phyloP scores from a whole-genome alignment of 2,797 vertebrate species.

The Otolemur crassicaudatus region DNA sequence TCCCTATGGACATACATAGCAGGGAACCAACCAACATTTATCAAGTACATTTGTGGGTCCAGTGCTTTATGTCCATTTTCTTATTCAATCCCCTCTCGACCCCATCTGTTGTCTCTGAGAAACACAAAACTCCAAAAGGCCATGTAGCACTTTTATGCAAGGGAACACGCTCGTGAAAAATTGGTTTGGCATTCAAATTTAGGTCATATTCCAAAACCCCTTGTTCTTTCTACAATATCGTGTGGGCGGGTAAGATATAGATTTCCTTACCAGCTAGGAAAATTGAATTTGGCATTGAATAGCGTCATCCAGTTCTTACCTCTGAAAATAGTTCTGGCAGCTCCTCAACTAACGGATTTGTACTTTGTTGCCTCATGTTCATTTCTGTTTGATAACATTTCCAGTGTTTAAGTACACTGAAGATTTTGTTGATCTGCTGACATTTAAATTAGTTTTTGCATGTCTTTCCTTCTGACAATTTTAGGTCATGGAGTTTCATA shows the following conservation, averaged over 20 bases:
- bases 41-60: neutral
- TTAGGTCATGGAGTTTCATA: conserved; percentile 76
- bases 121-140: conserved; percentile 44
- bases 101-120: neutral
- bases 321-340: conserved; percentile 82
- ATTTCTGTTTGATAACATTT: conserved; percentile 78
- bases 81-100: neutral
- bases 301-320: conserved; percentile 71
- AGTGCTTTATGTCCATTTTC: neutral
- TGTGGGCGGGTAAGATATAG: conserved; percentile 35
- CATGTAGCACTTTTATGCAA: conserved; percentile 15
- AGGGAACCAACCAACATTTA: neutral
- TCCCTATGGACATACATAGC: neutral
- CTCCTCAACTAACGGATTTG: conserved; percentile 72
- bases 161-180: neutral
- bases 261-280: conserved; percentile 56
- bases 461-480: conserved; percentile 67
- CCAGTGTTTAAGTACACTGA: conserved; percentile 69
- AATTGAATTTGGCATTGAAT: conserved; percentile 78
- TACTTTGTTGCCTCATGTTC: conserved; percentile 76
- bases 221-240: neutral
- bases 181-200: conserved; percentile 24
- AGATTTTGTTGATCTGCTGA: conserved; percentile 72
- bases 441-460: conserved; percentile 75
- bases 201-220: conserved; percentile 48